Base-by-base conservation (phyloP, 2,888 invertebrate genomes). In the Tipula confusa region DNA sequence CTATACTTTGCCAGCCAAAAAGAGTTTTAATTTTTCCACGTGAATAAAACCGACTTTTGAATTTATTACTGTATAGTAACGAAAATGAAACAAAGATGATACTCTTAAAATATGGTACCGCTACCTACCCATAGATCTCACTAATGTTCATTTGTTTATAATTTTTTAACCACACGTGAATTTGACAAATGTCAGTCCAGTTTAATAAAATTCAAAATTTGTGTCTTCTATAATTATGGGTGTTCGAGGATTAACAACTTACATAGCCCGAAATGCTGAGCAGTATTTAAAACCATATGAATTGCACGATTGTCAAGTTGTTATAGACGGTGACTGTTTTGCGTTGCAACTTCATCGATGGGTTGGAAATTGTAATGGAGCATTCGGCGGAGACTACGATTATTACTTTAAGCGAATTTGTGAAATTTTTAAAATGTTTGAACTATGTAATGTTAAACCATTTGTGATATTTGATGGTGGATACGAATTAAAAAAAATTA, bases 331-430 rank as follows among this genome's bases (percentile, higher is more conserved):
- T 0, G 93, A 94, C 87, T 94, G 94, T 87, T 88, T 97, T 83
- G 93, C 93, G 79, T 93, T 93, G 29, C 93, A 94, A 86, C 87
- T 96, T 1, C 96, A 95, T 87, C 91, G 91, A 85, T 90, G 91
- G 85, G 89, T 92, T 29, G 91, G 93, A 83, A 91, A 91, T 85
- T 92, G 92, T 84, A 92, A 92, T 86, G 93, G 94, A 82, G 93
- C 94, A 2, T 97, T 96, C 88, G 96, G 96, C 1, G 97, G 97
- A 0, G 96, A 97, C 88, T 96, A 96, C 87, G 95, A 96, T 86
- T 93, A 92, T 85, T 95, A 92, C 88, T 93, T 93, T n/a, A 89
- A 92, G 7, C 90, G 90, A 15, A 91, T 95, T 0, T 89, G 90
- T 48, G 90, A 92, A 82, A 96, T 96, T 87, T 95, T 97, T 86